These are phyloP conservation scores for Remorina albescens DNA, from an alignment of 2,797 vertebrate genomes.

Conservation along the genomic window DNA sequence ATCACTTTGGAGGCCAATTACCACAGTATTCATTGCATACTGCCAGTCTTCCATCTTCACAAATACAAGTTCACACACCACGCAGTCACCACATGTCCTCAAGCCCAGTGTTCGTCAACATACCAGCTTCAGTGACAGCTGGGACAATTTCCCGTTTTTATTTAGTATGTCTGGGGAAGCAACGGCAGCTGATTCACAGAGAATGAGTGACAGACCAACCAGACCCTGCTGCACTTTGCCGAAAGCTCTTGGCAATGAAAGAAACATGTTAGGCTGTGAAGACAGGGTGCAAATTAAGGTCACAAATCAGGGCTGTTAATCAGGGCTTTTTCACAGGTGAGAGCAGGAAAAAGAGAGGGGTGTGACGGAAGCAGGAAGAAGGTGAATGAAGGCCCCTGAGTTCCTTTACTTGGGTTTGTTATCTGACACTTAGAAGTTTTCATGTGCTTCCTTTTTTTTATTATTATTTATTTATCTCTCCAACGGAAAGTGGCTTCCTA, in stretches of 20 bases:
- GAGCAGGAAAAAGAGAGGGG: conserved; percentile 35
- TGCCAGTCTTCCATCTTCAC: conserved; percentile 31
- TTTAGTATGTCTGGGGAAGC: conserved; percentile 44
- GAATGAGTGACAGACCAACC: conserved; percentile 64
- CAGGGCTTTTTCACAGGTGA: conserved; percentile 70
- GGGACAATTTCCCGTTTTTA: conserved; percentile 63
- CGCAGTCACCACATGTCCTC: conserved; percentile 34
- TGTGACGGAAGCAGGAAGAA: conserved; percentile 38
- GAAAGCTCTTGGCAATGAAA: conserved; percentile 64
- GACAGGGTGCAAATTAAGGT: conserved; percentile 66
- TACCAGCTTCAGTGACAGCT: conserved; percentile 59
- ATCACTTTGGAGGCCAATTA: conserved; percentile 46
- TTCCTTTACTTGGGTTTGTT: conserved; percentile 54
- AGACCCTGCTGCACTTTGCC: conserved; percentile 60
- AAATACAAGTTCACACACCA: conserved; percentile 22
- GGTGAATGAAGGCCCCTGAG: conserved; percentile 55
- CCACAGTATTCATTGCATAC: conserved; percentile 24
- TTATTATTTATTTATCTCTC: conserved; percentile 22
- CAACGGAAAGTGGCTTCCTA: conserved; percentile 48
- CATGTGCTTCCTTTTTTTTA: conserved; percentile 4
- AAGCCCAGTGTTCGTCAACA: conserved; percentile 44
- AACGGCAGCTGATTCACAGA: conserved; percentile 56
- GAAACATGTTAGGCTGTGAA: conserved; percentile 55
- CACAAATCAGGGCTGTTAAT: conserved; percentile 69
- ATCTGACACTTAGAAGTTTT: conserved; percentile 44